Conservation (phyloP, 2,113 vertebrate species). For the Indicator indicator region DNA sequence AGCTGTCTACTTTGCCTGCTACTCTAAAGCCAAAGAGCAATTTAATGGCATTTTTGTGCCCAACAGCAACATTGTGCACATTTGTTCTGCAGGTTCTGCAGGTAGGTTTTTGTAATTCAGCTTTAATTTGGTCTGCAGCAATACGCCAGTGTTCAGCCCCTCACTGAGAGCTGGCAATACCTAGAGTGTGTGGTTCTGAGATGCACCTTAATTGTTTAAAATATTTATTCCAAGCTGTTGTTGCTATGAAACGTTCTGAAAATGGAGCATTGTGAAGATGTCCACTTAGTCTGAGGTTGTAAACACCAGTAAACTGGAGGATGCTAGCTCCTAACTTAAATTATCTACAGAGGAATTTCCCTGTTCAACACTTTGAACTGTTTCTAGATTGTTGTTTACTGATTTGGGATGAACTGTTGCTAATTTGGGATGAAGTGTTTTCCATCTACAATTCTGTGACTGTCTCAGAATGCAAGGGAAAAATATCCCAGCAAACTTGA, state of each 20-base stretch:
- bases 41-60: constrained; percentile 92
- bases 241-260: background rate
- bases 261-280: background rate
- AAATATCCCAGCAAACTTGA: background rate
- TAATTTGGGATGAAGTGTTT: background rate
- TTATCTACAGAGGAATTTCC: background rate
- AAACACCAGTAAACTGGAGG: background rate
- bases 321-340: background rate
- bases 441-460: background rate
- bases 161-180: background rate
- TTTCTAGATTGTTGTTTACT: background rate
- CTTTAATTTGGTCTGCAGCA: background rate
- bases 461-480: background rate
- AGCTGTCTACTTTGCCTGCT: constrained; percentile 96
- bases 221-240: background rate
- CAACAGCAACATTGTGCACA: constrained; percentile 90
- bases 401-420: background rate
- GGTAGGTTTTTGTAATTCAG: constrained; percentile 74
- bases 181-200: background rate
- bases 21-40: constrained; percentile 93
- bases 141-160: background rate
- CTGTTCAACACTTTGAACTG: background rate
- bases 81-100: constrained; percentile 93
- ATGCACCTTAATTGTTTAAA: background rate
- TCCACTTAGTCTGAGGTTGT: background rate